Evolutionary conservation across 2,797 vertebrate species (phyloP).

Genomic region (Perodicticus potto): DNA sequence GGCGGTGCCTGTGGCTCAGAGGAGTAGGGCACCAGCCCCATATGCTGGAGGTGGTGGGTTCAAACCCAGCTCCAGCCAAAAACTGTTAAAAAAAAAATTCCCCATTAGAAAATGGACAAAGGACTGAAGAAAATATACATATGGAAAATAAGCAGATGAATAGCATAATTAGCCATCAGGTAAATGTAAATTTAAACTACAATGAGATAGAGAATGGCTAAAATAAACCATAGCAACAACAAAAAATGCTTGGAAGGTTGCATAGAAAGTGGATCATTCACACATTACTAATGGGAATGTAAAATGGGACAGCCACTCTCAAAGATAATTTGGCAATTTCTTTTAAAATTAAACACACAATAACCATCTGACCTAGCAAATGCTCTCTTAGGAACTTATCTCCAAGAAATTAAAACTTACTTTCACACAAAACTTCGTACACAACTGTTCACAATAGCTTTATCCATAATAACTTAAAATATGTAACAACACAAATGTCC

Average conservation of each 20-base stretch:
- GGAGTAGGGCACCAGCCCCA: too few species aligned
- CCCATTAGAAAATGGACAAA: conserved; percentile 32
- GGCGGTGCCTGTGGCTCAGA: too few species aligned
- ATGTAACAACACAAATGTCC: neutral
- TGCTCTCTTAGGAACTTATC: neutral
- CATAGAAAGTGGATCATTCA: neutral
- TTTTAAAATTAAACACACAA: neutral
- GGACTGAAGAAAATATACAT: conserved; percentile 12
- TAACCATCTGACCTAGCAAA: neutral
- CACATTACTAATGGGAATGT: neutral
- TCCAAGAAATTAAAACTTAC: neutral
- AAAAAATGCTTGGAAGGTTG: neutral
- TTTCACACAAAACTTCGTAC: neutral
- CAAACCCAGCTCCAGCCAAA: too few species aligned
- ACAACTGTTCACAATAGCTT: neutral
- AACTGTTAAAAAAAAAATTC: too few species aligned
- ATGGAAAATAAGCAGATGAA: conserved; percentile 11
- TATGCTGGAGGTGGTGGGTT: too few species aligned
- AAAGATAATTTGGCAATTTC: neutral
- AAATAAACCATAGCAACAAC: neutral
- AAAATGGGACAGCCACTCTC: neutral
- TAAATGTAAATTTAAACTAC: conserved; percentile 38
- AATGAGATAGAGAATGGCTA: neutral
- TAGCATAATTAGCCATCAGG: neutral
- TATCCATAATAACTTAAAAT: neutral